Conservation (phyloP, 2,113 vertebrate species). For the Poeciliopsis turrubarensis region DNA sequence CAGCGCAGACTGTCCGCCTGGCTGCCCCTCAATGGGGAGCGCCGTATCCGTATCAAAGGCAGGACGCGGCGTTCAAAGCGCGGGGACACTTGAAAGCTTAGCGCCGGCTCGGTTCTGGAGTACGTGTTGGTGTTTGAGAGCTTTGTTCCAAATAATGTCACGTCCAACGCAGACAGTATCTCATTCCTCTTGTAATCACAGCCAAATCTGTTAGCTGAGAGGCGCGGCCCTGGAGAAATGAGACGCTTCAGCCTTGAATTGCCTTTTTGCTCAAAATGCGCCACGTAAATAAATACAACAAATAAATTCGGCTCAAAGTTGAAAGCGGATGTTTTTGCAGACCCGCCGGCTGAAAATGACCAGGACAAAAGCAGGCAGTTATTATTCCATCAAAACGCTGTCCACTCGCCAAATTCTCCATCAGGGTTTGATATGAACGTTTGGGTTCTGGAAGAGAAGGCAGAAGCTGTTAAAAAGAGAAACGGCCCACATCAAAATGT, state of each 20-base stretch:
- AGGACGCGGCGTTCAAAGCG: conserved; percentile 36
- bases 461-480: not conserved
- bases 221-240: conserved; percentile 4
- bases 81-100: conserved; percentile 52
- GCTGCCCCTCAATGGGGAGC: conserved; percentile 46
- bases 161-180: not conserved
- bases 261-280: no score
- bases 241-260: not conserved
- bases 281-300: no score
- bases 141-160: conserved; percentile 10
- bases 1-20: conserved; percentile 60
- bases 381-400: not conserved
- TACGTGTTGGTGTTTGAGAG: conserved; percentile 30
- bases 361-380: conserved; percentile 2
- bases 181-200: not conserved
- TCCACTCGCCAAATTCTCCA: not conserved
- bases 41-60: conserved; percentile 47
- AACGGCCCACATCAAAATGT: not conserved
- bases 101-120: conserved; percentile 38
- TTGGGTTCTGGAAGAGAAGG: not conserved
- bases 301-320: no score
- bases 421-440: no score
- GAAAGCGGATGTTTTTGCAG: not conserved
- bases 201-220: conserved; percentile 11
- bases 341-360: conserved; percentile 2